Evolutionary conservation across 2,888 invertebrate genomes (phyloP).

Genomic region (Oscheius onirici): DNA sequence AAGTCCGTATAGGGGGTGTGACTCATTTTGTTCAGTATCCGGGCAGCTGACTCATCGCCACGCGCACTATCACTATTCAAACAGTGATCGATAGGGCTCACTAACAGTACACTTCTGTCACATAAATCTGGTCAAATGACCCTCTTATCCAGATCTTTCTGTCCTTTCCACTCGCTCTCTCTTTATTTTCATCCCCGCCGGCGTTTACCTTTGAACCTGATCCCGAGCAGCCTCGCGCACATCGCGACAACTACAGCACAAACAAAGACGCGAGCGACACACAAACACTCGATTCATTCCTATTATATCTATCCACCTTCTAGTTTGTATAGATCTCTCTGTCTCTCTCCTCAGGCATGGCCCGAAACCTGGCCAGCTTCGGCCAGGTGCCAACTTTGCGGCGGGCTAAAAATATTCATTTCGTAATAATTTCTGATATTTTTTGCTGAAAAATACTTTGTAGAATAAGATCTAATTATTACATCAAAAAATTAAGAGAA

Average conservation of each 20-base stretch:
- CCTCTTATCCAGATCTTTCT: not conserved
- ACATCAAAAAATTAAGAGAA: too few species aligned
- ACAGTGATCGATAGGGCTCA: constrained; percentile 21
- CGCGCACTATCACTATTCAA: constrained; percentile 9
- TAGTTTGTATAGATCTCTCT: not conserved
- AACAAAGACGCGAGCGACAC: not conserved
- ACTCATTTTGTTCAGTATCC: not conserved
- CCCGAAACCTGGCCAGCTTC: not conserved
- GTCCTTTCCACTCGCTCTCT: not conserved
- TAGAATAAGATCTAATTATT: too few species aligned
- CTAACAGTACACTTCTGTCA: not conserved
- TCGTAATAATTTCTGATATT: too few species aligned
- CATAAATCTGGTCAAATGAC: not conserved
- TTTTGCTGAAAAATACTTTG: too few species aligned
- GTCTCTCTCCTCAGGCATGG: not conserved
- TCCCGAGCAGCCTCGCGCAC: constrained; percentile 23
- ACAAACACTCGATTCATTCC: constrained; percentile 3
- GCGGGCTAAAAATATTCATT: too few species aligned
- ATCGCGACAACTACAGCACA: constrained; percentile 21
- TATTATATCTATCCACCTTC: not conserved
- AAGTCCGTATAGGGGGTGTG: not conserved
- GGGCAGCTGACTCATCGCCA: not conserved
- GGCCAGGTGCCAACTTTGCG: not conserved
- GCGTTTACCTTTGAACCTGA: constrained; percentile 32
- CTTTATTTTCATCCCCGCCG: constrained; percentile 14